Base-by-base conservation (phyloP, 2,888 invertebrate species). In the Clusia tigrina region DNA sequence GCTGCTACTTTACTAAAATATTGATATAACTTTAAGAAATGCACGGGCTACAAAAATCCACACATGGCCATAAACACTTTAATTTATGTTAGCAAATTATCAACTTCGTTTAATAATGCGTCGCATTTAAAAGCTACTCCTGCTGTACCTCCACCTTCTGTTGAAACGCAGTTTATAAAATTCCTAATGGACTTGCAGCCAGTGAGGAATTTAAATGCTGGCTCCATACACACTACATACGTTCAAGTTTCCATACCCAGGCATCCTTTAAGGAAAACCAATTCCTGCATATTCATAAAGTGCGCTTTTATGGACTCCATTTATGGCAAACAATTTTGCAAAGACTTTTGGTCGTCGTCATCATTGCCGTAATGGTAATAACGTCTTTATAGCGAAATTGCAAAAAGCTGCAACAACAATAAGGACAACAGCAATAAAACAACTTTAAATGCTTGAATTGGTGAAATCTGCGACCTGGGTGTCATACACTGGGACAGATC, bases 211-310 rank as follows among this genome's bases (percentile, higher is more conserved):
- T 59, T 63, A 24, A 63, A 63, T 52, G 63, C 55, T 26, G 12
- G 15, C 6, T 51, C 18, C 15, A 24, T 3, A 24, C 22, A 9
- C 1, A n/a, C 5, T 15, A 23, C 54, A 42, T n/a, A 20, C 12
- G n/a, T 6, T n/a, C 9, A 25, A 2, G 23, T 54, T 54, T 46
- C 38, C 61, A 52, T 23, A 17, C 22, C 18, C 10, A n/a, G 42
- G 3, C 18, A 42, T 42, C 42, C 42, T 48, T 20, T 5, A 15
- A 48, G 20, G 18, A 48, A 48, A 48, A 20, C 22, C 48, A 22
- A 48, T 48, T 32, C 71, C 69, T 76, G 72, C 72, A 76, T 76
- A 77, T 77, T 73, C 78, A 77, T 76, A 70, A 74, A 69, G 73
- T 63, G 62, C 54, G 48, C 71, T 68, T 60, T 72, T 77, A 77